These are phyloP conservation scores for Andrena bucephala DNA, from an alignment of 2,888 invertebrate species.

Conservation along the genomic window DNA sequence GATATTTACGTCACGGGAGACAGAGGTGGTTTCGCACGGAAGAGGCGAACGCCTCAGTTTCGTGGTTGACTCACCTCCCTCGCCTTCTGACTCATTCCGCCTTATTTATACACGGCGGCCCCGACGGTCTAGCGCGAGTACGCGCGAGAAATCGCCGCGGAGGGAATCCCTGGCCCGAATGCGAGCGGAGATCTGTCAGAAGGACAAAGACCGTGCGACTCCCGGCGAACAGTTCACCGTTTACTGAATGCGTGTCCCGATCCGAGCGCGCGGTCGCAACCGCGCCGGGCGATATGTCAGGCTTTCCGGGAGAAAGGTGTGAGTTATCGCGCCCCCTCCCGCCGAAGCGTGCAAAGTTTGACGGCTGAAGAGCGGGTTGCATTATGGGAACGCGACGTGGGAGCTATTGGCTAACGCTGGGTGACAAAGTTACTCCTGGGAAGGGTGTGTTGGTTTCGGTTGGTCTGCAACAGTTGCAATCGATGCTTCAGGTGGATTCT, in stretches of 20 bases:
- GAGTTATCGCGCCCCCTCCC: conserved; percentile 49
- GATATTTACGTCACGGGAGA: conserved; percentile 70
- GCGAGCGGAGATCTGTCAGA: conserved; percentile 46
- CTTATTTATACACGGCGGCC: conserved; percentile 76
- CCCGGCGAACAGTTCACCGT: background rate
- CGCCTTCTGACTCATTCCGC: conserved; percentile 74
- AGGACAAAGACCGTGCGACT: conserved; percentile 19
- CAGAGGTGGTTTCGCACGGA: conserved; percentile 47
- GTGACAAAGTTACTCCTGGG: background rate
- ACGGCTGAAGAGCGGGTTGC: conserved; percentile 28
- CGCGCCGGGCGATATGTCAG: conserved; percentile 42
- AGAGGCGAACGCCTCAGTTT: conserved; percentile 61
- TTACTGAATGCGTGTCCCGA: conserved; percentile 30
- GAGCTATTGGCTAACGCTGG: conserved; percentile 6
- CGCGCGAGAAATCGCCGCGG: conserved; percentile 10
- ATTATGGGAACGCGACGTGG: conserved; percentile 19
- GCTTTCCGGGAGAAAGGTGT: conserved; percentile 38
- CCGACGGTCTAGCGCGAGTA: conserved; percentile 15
- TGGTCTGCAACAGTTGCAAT: too few species aligned
- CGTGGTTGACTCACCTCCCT: conserved; percentile 79
- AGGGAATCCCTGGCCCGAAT: conserved; percentile 28
- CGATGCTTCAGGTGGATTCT: too few species aligned
- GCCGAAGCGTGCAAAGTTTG: conserved; percentile 43
- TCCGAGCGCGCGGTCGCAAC: background rate
- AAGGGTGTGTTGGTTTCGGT: too few species aligned